phyloP scores from a whole-genome alignment of 2,797 vertebrate genomes.

The Chaetodon trifasciatus region DNA sequence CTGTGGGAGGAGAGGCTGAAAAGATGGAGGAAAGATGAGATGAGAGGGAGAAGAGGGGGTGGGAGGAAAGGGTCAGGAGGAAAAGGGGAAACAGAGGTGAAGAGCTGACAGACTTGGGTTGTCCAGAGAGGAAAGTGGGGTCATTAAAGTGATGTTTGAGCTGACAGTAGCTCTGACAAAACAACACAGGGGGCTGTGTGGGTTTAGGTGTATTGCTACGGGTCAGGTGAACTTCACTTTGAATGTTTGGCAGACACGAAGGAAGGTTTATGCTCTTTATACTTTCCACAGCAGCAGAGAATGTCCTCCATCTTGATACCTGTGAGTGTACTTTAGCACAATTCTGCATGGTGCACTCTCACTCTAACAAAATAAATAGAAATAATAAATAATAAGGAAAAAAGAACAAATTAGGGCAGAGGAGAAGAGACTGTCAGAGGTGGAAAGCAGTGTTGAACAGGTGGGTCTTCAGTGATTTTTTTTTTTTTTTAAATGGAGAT shows the following conservation, averaged over 20 bases:
- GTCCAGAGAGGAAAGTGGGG: neutral
- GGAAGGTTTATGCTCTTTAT: neutral
- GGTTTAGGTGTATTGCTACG: neutral
- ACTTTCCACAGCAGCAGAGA: neutral
- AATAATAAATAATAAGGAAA: neutral
- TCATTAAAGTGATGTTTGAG: neutral
- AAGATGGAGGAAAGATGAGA: slow-evolving; percentile 1
- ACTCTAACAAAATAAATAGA: neutral
- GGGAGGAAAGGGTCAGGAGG: neutral
- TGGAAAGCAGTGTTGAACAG: no score
- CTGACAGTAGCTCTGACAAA: neutral
- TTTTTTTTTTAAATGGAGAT: no score
- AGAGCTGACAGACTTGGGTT: neutral
- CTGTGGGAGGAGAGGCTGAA: slow-evolving; percentile 21
- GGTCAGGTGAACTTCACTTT: neutral
- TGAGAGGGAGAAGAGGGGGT: neutral
- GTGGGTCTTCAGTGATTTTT: no score
- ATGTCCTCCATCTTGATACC: neutral
- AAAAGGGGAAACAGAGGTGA: neutral
- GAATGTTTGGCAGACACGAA: neutral
- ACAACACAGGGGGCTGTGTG: neutral
- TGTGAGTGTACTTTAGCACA: neutral
- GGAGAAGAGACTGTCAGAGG: no score
- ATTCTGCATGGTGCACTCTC: neutral
- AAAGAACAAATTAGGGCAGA: no score